Evolutionary conservation across 2,113 vertebrate genomes (phyloP).

Genomic region (Orthonyx spaldingii): DNA sequence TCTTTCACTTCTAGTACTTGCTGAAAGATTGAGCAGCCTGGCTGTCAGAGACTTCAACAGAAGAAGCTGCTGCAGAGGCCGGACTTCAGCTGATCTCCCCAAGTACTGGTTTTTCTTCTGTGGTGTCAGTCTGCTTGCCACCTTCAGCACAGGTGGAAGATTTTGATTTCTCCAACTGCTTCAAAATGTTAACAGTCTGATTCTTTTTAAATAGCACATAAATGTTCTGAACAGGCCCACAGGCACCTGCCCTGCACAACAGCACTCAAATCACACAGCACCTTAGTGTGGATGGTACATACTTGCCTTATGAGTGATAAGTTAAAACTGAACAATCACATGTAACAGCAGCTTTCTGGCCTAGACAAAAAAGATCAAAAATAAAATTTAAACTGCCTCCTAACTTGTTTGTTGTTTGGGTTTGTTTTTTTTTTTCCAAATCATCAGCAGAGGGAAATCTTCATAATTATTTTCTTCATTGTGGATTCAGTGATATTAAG

Average conservation of each 20-base stretch:
- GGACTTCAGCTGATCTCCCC: neutral
- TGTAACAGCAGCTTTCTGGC: neutral
- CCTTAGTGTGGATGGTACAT: neutral
- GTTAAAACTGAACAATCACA: neutral
- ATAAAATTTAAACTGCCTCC: neutral
- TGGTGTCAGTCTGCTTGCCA: neutral
- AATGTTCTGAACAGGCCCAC: neutral
- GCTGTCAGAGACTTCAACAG: neutral
- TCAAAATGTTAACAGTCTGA: neutral
- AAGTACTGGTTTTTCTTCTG: neutral
- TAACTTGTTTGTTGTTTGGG: neutral
- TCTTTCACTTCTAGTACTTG: conserved; percentile 14
- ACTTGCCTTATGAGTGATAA: neutral
- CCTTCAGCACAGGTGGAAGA: neutral
- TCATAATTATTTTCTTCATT: neutral
- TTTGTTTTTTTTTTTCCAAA: neutral
- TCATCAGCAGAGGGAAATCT: neutral
- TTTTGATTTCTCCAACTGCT: neutral
- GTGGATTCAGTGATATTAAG: neutral
- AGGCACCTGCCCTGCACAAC: neutral
- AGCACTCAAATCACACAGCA: neutral
- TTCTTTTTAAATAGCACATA: neutral
- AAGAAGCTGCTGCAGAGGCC: neutral
- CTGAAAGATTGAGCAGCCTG: neutral
- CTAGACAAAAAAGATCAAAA: neutral